Base-by-base conservation (phyloP, 2,797 vertebrate species). In the Ara ararauna region DNA sequence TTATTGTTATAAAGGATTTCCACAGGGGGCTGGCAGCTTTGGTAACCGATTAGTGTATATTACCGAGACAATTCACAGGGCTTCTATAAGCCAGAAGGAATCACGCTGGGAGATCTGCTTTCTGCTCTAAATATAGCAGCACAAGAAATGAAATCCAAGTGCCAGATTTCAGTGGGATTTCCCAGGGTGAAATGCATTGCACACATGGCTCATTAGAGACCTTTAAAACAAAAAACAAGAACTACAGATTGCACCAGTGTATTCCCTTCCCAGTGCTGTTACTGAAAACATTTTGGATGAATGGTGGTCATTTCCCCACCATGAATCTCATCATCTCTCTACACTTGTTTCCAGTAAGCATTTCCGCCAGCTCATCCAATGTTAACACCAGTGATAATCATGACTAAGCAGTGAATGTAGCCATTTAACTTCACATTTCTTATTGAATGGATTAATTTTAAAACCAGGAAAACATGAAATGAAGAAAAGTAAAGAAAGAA, bases 101-200 rank as follows among this genome's bases (percentile, higher is more conserved):
- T 80, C 96, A 95, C 2, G 10, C 90, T 83, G 92, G 75, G 96
- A 96, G 88, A 97, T 97, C 88, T 92, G 96, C 84, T 95, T 96
- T 85, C 92, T 87, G 76, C 81, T 89, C 95, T 93, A 94, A 96
- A 95, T 95, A 95, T 96, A 96, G 94, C 72, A 90, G 84, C 4
- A 3, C 10, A 54, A 94, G 94, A 92, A 95, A 92, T 75, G 84
- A 93, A 95, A 97, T 11, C n/a, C 62, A 67, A 95, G 93, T 30
- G 90, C 86, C 96, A 96, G 92, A 94, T 96, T 97, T 96, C 93
- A 95, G 88, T 93, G 96, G 96, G 96, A 95, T 96, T 96, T 96
- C 94, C 96, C 76, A 85, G 95, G 93, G 92, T 93, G 93, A 96
- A 93, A 95, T 68, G 44, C 78, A 93, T 60, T 68, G 62, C 92